Evolutionary conservation across 1,140 invertebrate species (phyloP).

Genomic region (Drosophila grimshawi): DNA sequence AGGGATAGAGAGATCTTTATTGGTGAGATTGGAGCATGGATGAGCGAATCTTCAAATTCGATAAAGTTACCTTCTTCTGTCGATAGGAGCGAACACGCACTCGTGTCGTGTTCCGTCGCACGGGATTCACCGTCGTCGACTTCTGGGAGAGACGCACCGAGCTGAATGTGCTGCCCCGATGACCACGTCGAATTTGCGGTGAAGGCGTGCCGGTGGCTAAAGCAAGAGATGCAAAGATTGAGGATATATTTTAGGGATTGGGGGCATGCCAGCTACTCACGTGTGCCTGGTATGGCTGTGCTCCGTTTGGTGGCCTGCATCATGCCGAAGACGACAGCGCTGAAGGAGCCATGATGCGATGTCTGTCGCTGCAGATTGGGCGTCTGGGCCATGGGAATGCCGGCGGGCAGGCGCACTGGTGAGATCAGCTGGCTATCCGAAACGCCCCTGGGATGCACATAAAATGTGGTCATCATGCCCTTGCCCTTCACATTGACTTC

Average conservation of each 20-base stretch:
- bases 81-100: conserved; percentile 83
- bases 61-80: conserved; percentile 77
- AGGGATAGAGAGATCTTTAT: conserved; percentile 28
- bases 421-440: conserved; percentile 84
- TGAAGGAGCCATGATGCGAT: conserved; percentile 91
- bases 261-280: conserved; percentile 61
- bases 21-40: conserved; percentile 3
- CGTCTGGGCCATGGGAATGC: conserved; percentile 73
- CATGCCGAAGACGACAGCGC: conserved; percentile 95
- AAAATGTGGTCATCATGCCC: conserved; percentile 97
- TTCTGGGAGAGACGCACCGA: conserved; percentile 85
- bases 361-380: conserved; percentile 87
- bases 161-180: conserved; percentile 85
- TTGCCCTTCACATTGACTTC: conserved; percentile 96
- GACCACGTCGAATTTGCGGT: conserved; percentile 77
- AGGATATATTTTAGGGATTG: background rate
- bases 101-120: conserved; percentile 85
- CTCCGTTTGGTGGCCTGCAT: conserved; percentile 90
- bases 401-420: conserved; percentile 75
- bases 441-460: conserved; percentile 89
- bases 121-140: conserved; percentile 84
- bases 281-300: conserved; percentile 86
- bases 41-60: too few species aligned
- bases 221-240: background rate
- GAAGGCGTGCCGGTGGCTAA: conserved; percentile 84